Evolutionary conservation across 2,113 vertebrate species (phyloP).

Genomic region (Uria aalge): DNA sequence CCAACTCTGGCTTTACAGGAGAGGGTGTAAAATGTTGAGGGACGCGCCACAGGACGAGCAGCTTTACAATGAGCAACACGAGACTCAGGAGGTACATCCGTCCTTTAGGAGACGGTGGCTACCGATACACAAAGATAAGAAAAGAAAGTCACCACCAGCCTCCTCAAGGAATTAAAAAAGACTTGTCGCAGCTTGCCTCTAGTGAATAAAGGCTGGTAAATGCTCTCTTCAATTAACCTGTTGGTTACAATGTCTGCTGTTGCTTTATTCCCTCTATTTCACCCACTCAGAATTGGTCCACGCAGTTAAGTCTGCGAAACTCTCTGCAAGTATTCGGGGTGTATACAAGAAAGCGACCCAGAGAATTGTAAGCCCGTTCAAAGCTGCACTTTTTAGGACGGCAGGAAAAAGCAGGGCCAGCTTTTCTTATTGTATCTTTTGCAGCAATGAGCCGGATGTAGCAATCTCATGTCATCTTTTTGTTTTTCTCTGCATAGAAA

Average conservation of each 20-base stretch:
- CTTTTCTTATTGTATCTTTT: background rate
- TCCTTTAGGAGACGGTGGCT: background rate
- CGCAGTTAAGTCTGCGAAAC: background rate
- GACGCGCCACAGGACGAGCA: background rate
- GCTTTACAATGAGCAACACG: background rate
- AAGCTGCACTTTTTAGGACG: rapidly evolving
- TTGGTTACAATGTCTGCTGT: background rate
- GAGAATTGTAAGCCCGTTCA: background rate
- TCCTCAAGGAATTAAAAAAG: background rate
- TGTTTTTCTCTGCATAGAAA: constrained; percentile 44
- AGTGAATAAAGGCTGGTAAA: background rate
- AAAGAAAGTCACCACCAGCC: background rate
- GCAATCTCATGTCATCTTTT: background rate
- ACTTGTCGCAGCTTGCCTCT: background rate
- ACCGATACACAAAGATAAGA: background rate
- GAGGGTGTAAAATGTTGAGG: background rate
- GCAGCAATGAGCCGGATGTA: background rate
- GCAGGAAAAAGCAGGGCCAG: background rate
- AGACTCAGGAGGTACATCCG: background rate
- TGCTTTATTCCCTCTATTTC: background rate
- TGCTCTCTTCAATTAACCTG: background rate
- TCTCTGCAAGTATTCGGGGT: background rate
- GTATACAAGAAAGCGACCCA: background rate
- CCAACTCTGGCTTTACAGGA: background rate
- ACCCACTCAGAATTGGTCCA: background rate